Evolutionary conservation across 2,113 vertebrate species (phyloP).

Genomic region (Castor canadensis): DNA sequence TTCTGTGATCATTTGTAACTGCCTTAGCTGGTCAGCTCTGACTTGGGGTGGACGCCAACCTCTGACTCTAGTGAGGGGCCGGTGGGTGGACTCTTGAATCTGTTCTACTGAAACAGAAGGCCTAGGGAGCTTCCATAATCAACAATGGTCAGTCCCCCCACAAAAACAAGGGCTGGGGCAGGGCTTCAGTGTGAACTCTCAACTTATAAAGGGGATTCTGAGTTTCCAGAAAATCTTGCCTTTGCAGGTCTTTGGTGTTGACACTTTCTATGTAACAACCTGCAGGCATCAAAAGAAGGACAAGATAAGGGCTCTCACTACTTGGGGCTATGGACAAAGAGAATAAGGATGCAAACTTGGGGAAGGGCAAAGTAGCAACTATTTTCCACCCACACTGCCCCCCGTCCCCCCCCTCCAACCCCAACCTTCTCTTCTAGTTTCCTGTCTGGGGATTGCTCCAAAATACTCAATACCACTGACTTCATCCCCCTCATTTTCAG

Average conservation of each 20-base stretch:
- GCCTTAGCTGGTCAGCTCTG: neutral
- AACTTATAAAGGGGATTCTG: neutral
- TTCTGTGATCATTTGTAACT: neutral
- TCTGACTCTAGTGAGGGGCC: neutral
- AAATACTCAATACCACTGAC: neutral
- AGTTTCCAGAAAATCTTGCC: constrained; percentile 20
- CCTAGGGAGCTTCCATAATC: neutral
- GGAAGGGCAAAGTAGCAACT: neutral
- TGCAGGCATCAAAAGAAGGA: neutral
- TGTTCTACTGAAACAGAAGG: neutral
- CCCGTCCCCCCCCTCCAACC: neutral
- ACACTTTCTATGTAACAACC: neutral
- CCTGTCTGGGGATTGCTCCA: neutral
- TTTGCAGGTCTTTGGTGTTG: neutral
- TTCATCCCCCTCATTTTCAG: neutral
- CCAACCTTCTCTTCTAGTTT: neutral
- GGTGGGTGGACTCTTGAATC: neutral
- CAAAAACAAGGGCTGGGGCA: neutral
- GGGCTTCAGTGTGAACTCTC: neutral
- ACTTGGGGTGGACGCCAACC: neutral
- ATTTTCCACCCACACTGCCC: neutral
- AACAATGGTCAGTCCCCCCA: neutral
- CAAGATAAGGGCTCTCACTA: neutral
- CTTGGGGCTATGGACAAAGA: neutral
- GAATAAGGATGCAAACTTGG: neutral